Base-by-base conservation (phyloP, 1,140 invertebrate species). In the Conus betulinus region DNA sequence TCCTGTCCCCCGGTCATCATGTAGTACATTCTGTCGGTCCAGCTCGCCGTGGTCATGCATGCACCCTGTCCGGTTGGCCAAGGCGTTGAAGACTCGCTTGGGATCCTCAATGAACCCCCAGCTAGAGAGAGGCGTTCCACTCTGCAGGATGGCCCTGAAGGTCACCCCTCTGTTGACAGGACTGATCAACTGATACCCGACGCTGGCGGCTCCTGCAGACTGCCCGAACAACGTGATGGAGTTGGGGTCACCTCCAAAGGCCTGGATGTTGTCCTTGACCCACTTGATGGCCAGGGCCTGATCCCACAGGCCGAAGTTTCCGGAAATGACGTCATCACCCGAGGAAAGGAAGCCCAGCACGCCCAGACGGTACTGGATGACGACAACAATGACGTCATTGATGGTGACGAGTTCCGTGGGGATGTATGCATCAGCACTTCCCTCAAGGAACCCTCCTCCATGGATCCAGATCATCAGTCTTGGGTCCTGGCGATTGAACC, bases 181-280 rank as follows among this genome's bases (percentile, higher is more conserved):
- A 15, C 98, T 99, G 8, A 99, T 95, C 81, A 99, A 96, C 95
- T 99, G 98, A 92, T 99, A 96, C 25, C 97, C 97, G 3, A 99
- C 98, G 63, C 98, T 98, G 11, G 98, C 98, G 2, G 98, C 88
- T 27, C 93, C 93, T 0, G 93, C 91, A 13, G 90, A 91, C 55
- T 93, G 89, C 15, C 93, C 93, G 78, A 93, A 91, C 15, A 94
- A 23, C 17, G 93, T 94, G 17, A 94, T 91, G 13, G 67, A 83
- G 25, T 91, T 86, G 71, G 90, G 89, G 89, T 94, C 90, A 74
- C 93, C 93, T n/a, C 91, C 91, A 87, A 94, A 93, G 15, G 53
- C 71, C 20, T 84, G 84, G 88, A 95, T 57, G 89, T 95, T 94
- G 51, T 93, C 86, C 23, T 93, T 95, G 10, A 97, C 94, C 96